Conservation (phyloP, 2,113 vertebrate genomes). For the Melozone crissalis region DNA sequence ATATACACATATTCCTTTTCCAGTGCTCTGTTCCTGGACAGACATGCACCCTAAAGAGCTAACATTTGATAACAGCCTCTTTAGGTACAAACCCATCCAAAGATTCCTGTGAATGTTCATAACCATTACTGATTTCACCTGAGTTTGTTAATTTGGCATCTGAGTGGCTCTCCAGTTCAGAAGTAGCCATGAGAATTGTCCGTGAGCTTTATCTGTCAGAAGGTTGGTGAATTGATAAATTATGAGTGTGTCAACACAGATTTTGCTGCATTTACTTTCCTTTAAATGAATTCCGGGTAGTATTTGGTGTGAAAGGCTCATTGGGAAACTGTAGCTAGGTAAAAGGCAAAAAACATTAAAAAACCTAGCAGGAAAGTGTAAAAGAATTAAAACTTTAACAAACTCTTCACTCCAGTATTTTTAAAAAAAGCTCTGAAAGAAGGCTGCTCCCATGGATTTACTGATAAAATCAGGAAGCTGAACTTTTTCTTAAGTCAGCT, state of each 20-base stretch:
- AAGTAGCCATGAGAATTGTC: neutral
- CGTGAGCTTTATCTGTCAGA: neutral
- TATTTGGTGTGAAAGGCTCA: neutral
- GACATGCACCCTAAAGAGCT: neutral
- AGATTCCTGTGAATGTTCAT: neutral
- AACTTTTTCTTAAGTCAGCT: conserved; percentile 22
- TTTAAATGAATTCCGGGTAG: neutral
- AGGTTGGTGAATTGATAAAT: neutral
- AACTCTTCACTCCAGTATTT: neutral
- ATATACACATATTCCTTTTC: neutral
- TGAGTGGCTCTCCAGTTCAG: neutral
- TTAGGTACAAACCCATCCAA: neutral
- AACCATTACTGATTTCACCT: neutral
- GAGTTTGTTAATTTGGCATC: neutral
- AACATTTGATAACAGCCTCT: neutral
- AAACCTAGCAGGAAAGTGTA: neutral
- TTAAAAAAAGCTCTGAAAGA: neutral
- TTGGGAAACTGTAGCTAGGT: neutral
- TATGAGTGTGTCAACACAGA: neutral
- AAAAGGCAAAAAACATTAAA: neutral
- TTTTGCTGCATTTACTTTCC: neutral
- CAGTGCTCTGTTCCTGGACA: neutral
- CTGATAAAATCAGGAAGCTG: conserved; percentile 13
- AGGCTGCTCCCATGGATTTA: neutral
- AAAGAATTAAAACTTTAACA: neutral